Conservation (phyloP, 2,113 vertebrate genomes). For the Nesoenas mayeri region DNA sequence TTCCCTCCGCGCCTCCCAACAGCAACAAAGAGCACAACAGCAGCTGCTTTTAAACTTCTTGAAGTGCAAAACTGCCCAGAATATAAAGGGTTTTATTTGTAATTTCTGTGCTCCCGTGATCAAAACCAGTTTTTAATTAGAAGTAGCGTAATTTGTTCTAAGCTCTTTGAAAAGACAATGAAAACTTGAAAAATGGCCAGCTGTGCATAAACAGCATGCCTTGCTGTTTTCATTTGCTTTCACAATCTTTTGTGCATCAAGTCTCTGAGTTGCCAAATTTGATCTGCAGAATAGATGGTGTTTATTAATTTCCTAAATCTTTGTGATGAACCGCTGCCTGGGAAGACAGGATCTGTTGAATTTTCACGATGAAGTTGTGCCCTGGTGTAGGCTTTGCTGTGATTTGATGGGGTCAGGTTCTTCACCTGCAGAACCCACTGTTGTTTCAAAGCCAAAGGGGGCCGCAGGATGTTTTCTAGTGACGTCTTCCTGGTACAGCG, state of each 20-base stretch:
- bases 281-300: not conserved
- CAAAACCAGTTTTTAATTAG: not conserved
- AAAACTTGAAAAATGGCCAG: not conserved
- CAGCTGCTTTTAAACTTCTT: not conserved
- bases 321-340: not conserved
- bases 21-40: not conserved
- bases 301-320: not conserved
- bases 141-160: not conserved
- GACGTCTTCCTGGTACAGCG: not conserved
- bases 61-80: not conserved
- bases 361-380: not conserved
- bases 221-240: not conserved
- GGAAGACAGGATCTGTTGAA: not conserved
- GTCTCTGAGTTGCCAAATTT: not conserved
- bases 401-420: not conserved
- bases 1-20: not conserved
- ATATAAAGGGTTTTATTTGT: not conserved
- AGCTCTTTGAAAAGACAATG: not conserved
- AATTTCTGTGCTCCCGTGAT: not conserved
- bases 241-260: not conserved
- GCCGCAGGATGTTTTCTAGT: not conserved
- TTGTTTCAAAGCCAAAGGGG: not conserved
- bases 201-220: not conserved
- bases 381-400: not conserved
- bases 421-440: not conserved